A percentile compares a stretch with the other conserved stretches of the same genome.
Conservation (phyloP, 1,140 invertebrate genomes). For the Meloidogyne chitwoodi region DNA sequence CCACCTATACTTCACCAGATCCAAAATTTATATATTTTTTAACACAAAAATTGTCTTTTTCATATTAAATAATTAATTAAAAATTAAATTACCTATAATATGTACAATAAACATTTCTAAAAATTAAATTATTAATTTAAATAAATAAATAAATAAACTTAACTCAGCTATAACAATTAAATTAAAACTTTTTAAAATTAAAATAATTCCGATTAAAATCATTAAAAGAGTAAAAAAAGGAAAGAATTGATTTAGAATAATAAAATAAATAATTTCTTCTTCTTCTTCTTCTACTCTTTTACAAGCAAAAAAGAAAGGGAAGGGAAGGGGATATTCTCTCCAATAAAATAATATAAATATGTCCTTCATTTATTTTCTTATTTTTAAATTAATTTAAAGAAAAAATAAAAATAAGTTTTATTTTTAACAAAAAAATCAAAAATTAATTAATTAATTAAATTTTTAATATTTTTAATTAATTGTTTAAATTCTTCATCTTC, state of each 20-base stretch:
- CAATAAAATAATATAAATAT: too few species aligned
- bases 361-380: too few species aligned
- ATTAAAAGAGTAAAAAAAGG: neutral
- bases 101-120: conserved; percentile 56
- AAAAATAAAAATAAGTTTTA: too few species aligned
- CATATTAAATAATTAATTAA: too few species aligned
- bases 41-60: too few species aligned
- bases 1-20: too few species aligned
- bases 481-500: neutral
- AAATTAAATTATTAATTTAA: conserved; percentile 8
- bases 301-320: too few species aligned
- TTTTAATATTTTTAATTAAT: neutral
- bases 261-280: too few species aligned
- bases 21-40: too few species aligned
- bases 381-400: too few species aligned
- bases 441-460: neutral
- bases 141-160: neutral
- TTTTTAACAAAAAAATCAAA: neutral
- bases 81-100: conserved; percentile 48
- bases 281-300: too few species aligned
- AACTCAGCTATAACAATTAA: neutral
- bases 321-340: too few species aligned
- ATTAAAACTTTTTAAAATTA: neutral
- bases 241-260: neutral
- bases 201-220: neutral